Evolutionary conservation across 2,888 invertebrate species (phyloP).

Genomic region (Brachypterus glaber): DNA sequence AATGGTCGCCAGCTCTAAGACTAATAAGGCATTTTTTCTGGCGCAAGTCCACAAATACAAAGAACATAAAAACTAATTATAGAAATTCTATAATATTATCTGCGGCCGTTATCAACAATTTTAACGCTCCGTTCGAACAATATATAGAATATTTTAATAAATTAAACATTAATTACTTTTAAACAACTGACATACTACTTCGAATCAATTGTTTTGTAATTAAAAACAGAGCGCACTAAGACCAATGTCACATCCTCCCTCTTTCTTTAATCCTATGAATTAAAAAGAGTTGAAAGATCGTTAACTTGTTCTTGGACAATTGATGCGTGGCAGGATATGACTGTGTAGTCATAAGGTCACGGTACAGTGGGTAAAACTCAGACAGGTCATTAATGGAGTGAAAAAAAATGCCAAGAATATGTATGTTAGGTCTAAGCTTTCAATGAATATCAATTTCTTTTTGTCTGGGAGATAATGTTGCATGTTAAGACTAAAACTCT

Average conservation of each 20-base stretch:
- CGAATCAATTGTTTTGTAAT: constrained; percentile 40
- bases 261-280: neutral
- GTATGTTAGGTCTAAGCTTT: too few relatives aligned
- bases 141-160: constrained; percentile 43
- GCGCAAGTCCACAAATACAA: too few relatives aligned
- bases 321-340: constrained; percentile 39
- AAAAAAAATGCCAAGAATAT: constrained; percentile 25
- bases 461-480: too few relatives aligned
- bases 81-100: constrained; percentile 35
- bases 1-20: too few relatives aligned
- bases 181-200: constrained; percentile 40
- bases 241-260: constrained; percentile 19
- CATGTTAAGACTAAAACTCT: too few relatives aligned
- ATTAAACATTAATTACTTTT: constrained; percentile 42
- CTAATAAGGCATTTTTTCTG: too few relatives aligned
- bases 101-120: constrained; percentile 41
- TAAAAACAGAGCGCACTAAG: constrained; percentile 28
- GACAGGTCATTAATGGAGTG: constrained; percentile 32
- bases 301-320: too few relatives aligned
- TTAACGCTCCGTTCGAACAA: constrained; percentile 41
- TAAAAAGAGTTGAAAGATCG: constrained; percentile 6
- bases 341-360: constrained; percentile 37
- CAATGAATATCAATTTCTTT: too few relatives aligned
- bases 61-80: constrained; percentile 27
- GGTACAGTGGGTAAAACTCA: constrained; percentile 31